Evolutionary conservation across 1,140 invertebrate genomes (phyloP).

Genomic region (Panulirus ornatus): DNA sequence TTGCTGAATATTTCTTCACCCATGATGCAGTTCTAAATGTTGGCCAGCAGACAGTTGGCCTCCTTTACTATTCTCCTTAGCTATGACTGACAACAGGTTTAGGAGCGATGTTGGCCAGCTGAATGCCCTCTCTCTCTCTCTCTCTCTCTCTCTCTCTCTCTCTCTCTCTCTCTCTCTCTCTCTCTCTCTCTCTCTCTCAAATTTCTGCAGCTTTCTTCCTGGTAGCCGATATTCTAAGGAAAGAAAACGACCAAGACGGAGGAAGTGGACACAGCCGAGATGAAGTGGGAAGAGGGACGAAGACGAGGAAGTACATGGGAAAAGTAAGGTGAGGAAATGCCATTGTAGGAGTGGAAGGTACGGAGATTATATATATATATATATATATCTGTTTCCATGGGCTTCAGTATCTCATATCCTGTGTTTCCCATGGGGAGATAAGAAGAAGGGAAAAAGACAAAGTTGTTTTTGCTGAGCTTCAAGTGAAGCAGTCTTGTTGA

Average conservation of each 20-base stretch:
- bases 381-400: slow-evolving; percentile 10
- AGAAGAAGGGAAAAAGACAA: no score
- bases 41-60: background rate
- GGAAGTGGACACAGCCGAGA: no score
- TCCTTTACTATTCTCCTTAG: background rate
- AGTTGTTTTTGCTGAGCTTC: no score
- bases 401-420: no score
- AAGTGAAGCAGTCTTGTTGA: no score
- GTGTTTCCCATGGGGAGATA: no score
- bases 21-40: no score
- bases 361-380: no score
- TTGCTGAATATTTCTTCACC: background rate
- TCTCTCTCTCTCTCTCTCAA: slow-evolving; percentile 1
- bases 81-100: background rate
- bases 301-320: background rate
- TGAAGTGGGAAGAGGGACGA: background rate
- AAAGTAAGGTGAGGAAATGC: background rate
- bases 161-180: background rate
- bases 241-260: no score
- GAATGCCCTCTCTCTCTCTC: background rate
- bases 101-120: no score
- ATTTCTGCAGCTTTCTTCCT: background rate
- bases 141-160: background rate
- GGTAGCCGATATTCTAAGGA: background rate
- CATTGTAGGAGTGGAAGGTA: background rate